Percentiles rank a stretch among this genome's conserved stretches.
phyloP scores from a whole-genome alignment of 2,888 invertebrate genomes.

The Melanostoma mellinum region DNA sequence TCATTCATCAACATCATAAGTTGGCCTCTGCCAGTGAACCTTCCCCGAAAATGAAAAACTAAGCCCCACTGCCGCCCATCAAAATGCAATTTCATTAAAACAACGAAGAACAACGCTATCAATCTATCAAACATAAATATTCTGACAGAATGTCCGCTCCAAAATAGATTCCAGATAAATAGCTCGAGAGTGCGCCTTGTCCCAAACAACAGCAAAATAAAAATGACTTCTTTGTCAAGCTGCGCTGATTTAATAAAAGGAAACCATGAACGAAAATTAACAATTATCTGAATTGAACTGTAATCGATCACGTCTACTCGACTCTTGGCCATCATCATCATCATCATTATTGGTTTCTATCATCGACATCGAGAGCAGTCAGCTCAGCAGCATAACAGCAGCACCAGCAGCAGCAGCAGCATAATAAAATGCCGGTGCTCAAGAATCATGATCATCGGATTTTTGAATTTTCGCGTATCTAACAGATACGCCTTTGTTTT shows the following conservation, averaged over 20 bases:
- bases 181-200: background rate
- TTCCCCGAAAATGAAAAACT: conserved; percentile 17
- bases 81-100: conserved; percentile 60
- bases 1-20: conserved; percentile 62
- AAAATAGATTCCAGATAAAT: conserved; percentile 8
- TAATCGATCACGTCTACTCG: conserved; percentile 70
- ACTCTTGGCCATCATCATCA: conserved; percentile 36
- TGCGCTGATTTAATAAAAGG: conserved; percentile 61
- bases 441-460: conserved; percentile 57
- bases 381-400: conserved; percentile 9
- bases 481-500: conserved; percentile 72
- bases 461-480: conserved; percentile 66
- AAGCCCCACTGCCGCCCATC: conserved; percentile 30
- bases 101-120: conserved; percentile 39
- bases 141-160: conserved; percentile 58
- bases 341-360: conserved; percentile 6
- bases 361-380: conserved; percentile 15
- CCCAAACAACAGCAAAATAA: conserved; percentile 2
- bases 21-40: conserved; percentile 52
- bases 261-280: conserved; percentile 69
- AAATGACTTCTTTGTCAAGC: conserved; percentile 35
- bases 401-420: conserved; percentile 26
- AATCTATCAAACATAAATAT: conserved; percentile 66
- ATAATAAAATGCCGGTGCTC: conserved; percentile 62
- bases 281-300: conserved; percentile 70